Conservation (phyloP, 2,797 vertebrate species). For the Ataeniobius toweri region DNA sequence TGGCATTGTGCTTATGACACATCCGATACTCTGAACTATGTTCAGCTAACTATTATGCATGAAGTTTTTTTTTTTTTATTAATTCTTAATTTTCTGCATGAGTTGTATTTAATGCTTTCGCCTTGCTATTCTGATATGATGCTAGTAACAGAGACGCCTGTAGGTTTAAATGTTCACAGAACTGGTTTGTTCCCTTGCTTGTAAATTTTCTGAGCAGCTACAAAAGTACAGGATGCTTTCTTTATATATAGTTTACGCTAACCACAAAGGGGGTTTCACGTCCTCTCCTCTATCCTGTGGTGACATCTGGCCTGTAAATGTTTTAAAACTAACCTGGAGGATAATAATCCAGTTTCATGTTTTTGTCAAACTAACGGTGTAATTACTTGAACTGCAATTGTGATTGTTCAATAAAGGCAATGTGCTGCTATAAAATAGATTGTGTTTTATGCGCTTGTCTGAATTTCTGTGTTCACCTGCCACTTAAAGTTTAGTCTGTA, state of each 20-base stretch:
- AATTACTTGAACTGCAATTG: slow-evolving; percentile 46
- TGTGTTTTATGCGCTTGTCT: not conserved
- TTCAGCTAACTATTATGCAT: slow-evolving; percentile 93
- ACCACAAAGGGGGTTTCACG: not conserved
- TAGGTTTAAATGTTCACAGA: slow-evolving; percentile 9
- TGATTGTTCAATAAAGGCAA: slow-evolving; percentile 64
- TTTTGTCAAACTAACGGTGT: slow-evolving; percentile 31
- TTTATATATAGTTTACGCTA: not conserved
- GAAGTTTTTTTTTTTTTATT: slow-evolving; percentile 59
- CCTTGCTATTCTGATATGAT: slow-evolving; percentile 15
- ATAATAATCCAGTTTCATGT: slow-evolving; percentile 22
- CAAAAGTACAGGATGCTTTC: not conserved
- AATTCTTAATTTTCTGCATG: slow-evolving; percentile 37
- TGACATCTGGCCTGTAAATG: not conserved
- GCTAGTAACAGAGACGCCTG: slow-evolving; percentile 19
- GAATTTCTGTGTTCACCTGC: not conserved
- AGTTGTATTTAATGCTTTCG: slow-evolving; percentile 28
- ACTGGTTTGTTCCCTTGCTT: slow-evolving; percentile 6
- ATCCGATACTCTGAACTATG: slow-evolving; percentile 99
- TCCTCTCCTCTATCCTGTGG: not conserved
- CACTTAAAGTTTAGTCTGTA: not conserved
- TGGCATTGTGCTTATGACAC: slow-evolving; percentile 96
- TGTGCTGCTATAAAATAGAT: slow-evolving; percentile 11
- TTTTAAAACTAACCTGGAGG: not conserved
- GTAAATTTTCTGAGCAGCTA: not conserved